Evolutionary conservation across 2,888 invertebrate species (phyloP).

Genomic region (Euplagia quadripunctaria): DNA sequence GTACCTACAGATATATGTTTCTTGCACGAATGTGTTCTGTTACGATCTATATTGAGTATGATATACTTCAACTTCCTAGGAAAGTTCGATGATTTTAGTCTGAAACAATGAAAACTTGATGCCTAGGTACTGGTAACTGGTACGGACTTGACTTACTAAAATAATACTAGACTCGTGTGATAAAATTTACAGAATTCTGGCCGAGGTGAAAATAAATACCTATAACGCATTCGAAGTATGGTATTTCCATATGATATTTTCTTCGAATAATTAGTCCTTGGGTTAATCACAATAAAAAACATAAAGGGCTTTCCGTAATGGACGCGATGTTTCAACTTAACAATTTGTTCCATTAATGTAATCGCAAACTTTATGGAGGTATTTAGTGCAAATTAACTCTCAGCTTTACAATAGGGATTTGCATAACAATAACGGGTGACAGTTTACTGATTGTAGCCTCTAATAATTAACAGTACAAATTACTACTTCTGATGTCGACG

Average conservation of each 20-base stretch:
- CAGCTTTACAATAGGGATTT: constrained; percentile 68
- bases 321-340: constrained; percentile 57
- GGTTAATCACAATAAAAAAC: constrained; percentile 20
- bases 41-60: constrained; percentile 45
- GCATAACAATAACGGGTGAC: constrained; percentile 68
- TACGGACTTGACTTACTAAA: too few relatives aligned
- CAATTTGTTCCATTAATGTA: constrained; percentile 66
- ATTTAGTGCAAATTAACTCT: constrained; percentile 72
- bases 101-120: background rate
- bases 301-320: constrained; percentile 38
- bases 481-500: constrained; percentile 51
- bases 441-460: constrained; percentile 65
- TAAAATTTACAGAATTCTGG: background rate
- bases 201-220: background rate
- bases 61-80: constrained; percentile 33
- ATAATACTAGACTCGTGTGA: background rate
- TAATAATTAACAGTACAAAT: constrained; percentile 61
- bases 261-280: background rate
- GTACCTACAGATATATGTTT: constrained; percentile 56
- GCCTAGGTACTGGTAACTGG: background rate
- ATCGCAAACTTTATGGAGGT: constrained; percentile 63
- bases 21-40: constrained; percentile 53
- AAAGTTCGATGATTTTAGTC: constrained; percentile 24
- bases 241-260: background rate
- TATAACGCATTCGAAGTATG: background rate